Evolutionary conservation across 2,888 invertebrate species (phyloP).

Genomic region (Cactoblastis cactorum): DNA sequence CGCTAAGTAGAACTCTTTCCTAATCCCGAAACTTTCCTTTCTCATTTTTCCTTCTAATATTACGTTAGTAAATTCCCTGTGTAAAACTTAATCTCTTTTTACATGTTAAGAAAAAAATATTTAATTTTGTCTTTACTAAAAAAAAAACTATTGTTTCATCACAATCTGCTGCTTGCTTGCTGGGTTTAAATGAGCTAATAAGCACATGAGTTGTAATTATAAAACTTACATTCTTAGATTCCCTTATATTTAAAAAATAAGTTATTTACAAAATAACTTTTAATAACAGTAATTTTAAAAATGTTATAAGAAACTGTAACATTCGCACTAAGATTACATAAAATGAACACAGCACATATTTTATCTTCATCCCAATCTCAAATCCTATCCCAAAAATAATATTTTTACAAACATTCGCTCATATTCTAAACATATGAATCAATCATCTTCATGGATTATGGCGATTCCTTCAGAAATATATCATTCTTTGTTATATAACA

Average conservation of each 20-base stretch:
- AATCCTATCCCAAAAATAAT: background rate
- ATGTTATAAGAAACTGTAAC: too few species aligned
- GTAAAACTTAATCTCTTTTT: background rate
- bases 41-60: conserved; percentile 40
- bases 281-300: too few species aligned
- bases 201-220: too few species aligned
- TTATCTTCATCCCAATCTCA: background rate
- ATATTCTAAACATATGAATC: conserved; percentile 14
- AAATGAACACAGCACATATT: background rate
- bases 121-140: too few species aligned
- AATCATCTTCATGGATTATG: conserved; percentile 19
- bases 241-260: too few species aligned
- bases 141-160: too few species aligned
- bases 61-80: conserved; percentile 30
- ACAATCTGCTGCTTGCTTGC: too few species aligned
- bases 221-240: too few species aligned
- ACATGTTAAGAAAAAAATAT: background rate
- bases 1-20: conserved; percentile 53
- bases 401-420: background rate
- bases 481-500: conserved; percentile 19
- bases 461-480: conserved; percentile 19
- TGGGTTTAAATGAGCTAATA: too few species aligned
- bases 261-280: too few species aligned
- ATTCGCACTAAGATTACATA: too few species aligned
- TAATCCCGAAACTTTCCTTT: conserved; percentile 56